Conservation (phyloP, 2,888 invertebrate species). For the Tortricodes alternella region DNA sequence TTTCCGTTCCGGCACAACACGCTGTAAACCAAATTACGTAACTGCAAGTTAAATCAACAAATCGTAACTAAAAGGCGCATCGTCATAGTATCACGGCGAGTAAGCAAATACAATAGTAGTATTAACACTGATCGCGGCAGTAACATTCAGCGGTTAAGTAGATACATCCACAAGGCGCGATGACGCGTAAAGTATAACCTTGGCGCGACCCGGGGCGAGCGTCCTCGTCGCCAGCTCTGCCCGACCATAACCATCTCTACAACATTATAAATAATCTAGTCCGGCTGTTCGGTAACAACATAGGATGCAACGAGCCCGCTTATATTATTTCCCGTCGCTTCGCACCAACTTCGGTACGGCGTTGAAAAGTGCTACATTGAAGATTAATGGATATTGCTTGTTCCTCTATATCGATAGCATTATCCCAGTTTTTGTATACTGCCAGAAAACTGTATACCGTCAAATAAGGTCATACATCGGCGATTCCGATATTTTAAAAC, state of each 20-base stretch:
- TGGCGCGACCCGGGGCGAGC: constrained; percentile 67
- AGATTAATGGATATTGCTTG: neutral
- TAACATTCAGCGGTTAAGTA: constrained; percentile 20
- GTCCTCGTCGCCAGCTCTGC: constrained; percentile 61
- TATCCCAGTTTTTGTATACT: neutral
- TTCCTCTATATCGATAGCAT: neutral
- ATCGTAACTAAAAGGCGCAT: constrained; percentile 5
- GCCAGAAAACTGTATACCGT: neutral
- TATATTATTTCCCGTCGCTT: too few relatives aligned
- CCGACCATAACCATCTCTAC: constrained; percentile 57
- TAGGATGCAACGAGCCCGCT: neutral
- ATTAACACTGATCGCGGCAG: constrained; percentile 7
- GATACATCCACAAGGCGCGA: constrained; percentile 47
- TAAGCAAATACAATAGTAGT: constrained; percentile 26
- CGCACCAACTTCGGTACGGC: too few relatives aligned
- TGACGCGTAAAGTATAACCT: constrained; percentile 73
- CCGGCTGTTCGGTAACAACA: constrained; percentile 9
- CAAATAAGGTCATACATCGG: neutral
- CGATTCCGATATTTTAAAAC: neutral
- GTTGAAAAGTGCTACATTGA: too few relatives aligned
- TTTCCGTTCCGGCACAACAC: too few relatives aligned
- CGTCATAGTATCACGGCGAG: constrained; percentile 19
- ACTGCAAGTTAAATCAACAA: neutral
- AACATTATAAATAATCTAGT: constrained; percentile 14
- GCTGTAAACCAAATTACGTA: neutral